Percentiles rank a stretch among this genome's conserved stretches.
Evolutionary conservation across 2,797 vertebrate species (phyloP).

Genomic region (Lates japonicus): DNA sequence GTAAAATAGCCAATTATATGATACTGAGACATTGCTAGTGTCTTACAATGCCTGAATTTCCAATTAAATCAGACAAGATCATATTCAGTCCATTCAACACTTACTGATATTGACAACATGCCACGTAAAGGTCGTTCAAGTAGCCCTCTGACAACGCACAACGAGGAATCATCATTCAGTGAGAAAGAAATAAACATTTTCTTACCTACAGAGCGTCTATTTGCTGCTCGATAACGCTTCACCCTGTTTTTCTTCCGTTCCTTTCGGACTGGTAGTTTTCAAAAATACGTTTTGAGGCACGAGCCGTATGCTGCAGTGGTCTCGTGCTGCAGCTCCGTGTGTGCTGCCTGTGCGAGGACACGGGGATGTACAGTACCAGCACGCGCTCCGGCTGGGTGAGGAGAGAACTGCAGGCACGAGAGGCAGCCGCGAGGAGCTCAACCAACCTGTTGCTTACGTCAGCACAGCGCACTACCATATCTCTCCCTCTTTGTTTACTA

Average conservation of each 20-base stretch:
- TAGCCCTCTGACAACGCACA: background rate
- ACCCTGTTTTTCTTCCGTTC: background rate
- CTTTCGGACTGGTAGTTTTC: background rate
- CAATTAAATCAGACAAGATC: background rate
- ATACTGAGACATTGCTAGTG: background rate
- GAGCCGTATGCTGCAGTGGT: constrained; percentile 54
- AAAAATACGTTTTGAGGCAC: constrained; percentile 9
- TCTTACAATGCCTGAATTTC: background rate
- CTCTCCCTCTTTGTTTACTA: too few species aligned
- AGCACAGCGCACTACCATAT: background rate
- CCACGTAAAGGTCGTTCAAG: background rate
- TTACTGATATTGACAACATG: background rate
- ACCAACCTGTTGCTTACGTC: constrained; percentile 69
- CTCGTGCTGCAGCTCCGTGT: constrained; percentile 50
- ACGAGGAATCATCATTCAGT: background rate
- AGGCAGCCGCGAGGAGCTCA: constrained; percentile 31
- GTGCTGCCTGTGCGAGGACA: constrained; percentile 13
- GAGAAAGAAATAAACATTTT: accelerated
- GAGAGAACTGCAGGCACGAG: constrained; percentile 40
- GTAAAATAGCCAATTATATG: too few species aligned
- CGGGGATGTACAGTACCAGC: constrained; percentile 22
- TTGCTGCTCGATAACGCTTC: background rate
- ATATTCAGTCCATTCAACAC: background rate
- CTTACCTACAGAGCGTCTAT: background rate
- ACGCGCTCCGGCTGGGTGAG: constrained; percentile 28